A percentile compares a stretch with the other conserved stretches of the same genome.
phyloP scores from a whole-genome alignment of 2,888 invertebrate genomes.

The Limnephilus marmoratus region DNA sequence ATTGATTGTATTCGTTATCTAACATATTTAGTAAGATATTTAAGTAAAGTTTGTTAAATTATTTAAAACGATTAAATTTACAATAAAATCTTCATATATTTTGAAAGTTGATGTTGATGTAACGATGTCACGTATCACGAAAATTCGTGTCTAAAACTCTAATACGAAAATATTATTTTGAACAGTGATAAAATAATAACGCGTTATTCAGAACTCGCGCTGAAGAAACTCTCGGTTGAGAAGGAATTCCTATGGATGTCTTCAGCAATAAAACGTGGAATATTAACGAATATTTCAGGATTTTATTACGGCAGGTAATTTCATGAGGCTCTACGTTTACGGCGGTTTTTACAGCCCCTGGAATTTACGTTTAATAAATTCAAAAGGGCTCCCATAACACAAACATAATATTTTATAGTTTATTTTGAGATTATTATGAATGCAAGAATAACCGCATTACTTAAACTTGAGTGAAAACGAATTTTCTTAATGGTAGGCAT shows the following conservation, averaged over 20 bases:
- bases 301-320: conserved; percentile 62
- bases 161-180: neutral
- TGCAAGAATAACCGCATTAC: neutral
- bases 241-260: neutral
- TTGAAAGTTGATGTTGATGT: no score
- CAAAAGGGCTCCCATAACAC: conserved; percentile 45
- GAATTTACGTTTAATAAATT: conserved; percentile 59
- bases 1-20: no score
- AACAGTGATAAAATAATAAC: neutral
- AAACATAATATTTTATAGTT: neutral
- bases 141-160: no score
- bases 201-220: neutral
- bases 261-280: conserved; percentile 42
- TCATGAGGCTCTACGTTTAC: conserved; percentile 58
- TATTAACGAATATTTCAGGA: conserved; percentile 46
- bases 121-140: no score
- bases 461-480: neutral
- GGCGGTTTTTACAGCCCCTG: conserved; percentile 52
- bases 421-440: neutral
- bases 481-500: neutral
- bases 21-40: no score
- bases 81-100: no score
- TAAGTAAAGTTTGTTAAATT: no score
- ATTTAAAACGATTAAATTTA: no score
- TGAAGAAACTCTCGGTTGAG: neutral